A percentile compares a stretch with the other conserved stretches of the same genome.
phyloP scores from a whole-genome alignment of 1,140 invertebrate genomes.

The Drosophila persimilis region DNA sequence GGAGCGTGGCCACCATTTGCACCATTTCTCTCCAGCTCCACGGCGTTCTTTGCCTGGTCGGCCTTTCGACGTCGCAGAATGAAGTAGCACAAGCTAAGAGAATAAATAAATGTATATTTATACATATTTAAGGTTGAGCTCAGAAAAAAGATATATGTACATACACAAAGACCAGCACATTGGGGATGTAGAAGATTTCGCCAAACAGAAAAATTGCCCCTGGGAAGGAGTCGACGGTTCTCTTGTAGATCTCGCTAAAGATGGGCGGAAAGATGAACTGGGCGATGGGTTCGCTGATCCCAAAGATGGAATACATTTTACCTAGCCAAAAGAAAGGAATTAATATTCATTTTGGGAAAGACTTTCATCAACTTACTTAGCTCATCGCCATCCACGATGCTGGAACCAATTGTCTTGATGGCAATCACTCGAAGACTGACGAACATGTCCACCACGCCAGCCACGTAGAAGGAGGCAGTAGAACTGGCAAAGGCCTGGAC shows the following conservation, averaged over 20 bases:
- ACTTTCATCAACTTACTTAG: slow-evolving; percentile 55
- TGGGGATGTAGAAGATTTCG: slow-evolving; percentile 78
- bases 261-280: slow-evolving; percentile 78
- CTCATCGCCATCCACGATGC: slow-evolving; percentile 75
- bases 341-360: neutral
- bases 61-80: slow-evolving; percentile 58
- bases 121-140: neutral
- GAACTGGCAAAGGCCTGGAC: slow-evolving; percentile 65
- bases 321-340: slow-evolving; percentile 41
- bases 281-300: slow-evolving; percentile 76
- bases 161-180: slow-evolving; percentile 80
- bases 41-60: slow-evolving; percentile 34
- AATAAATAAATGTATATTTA: neutral
- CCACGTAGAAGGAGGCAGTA: slow-evolving; percentile 71
- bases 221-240: slow-evolving; percentile 70
- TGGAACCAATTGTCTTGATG: slow-evolving; percentile 79
- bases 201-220: slow-evolving; percentile 78
- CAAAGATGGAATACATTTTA: slow-evolving; percentile 82
- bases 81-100: slow-evolving; percentile 63
- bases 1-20: slow-evolving; percentile 37
- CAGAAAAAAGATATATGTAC: slow-evolving; percentile 10
- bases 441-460: slow-evolving; percentile 76
- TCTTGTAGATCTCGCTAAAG: slow-evolving; percentile 70
- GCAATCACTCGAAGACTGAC: slow-evolving; percentile 75
- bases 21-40: slow-evolving; percentile 56